These are phyloP conservation scores for Oedothorax gibbosus DNA, from an alignment of 1,140 invertebrate genomes.

Conservation along the genomic window DNA sequence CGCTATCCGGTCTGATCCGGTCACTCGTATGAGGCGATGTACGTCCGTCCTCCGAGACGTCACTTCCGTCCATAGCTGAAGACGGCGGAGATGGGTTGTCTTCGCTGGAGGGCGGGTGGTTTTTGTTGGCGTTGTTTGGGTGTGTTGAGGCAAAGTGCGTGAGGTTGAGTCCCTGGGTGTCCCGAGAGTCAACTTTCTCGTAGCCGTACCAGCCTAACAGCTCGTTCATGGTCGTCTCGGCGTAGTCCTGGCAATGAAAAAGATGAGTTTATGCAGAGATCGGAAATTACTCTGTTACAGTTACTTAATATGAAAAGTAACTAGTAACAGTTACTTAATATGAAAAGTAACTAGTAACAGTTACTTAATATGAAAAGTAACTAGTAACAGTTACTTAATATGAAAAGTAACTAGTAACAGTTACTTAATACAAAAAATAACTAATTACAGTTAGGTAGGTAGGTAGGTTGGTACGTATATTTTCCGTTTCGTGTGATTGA, in stretches of 20 bases:
- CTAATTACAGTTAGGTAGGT: too few relatives aligned
- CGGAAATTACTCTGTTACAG: not conserved
- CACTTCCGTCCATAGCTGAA: constrained; percentile 50
- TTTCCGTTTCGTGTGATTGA: too few relatives aligned
- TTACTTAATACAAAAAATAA: too few relatives aligned
- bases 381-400: too few relatives aligned
- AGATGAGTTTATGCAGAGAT: not conserved
- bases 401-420: too few relatives aligned
- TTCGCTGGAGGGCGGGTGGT: constrained; percentile 10
- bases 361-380: too few relatives aligned
- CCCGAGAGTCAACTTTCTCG: constrained; percentile 75
- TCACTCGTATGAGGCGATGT: not conserved
- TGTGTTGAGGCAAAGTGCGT: constrained; percentile 61
- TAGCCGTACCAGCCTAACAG: constrained; percentile 90
- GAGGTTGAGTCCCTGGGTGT: constrained; percentile 68
- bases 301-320: too few relatives aligned
- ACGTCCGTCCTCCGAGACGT: constrained; percentile 34
- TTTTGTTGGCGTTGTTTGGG: constrained; percentile 3
- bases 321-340: too few relatives aligned
- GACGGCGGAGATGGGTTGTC: constrained; percentile 46
- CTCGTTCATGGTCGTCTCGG: constrained; percentile 90
- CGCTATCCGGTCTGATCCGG: constrained; percentile 24
- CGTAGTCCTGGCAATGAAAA: constrained; percentile 78
- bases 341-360: too few relatives aligned
- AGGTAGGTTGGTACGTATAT: too few relatives aligned